Conservation (phyloP, 2,888 invertebrate species). For the Oxyteleia sp. region DNA sequence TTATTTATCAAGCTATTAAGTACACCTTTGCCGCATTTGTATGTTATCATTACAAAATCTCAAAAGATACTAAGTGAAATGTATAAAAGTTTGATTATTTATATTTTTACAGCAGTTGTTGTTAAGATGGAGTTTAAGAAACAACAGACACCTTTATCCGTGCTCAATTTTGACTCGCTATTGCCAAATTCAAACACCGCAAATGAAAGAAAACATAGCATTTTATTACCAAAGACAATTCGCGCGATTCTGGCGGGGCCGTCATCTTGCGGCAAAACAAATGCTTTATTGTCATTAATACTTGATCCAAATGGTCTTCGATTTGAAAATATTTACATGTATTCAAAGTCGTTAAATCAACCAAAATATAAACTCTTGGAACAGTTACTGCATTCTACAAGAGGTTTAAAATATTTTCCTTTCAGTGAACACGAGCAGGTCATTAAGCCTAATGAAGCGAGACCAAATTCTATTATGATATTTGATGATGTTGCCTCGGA, state of each 20-base stretch:
- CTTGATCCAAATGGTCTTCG: slow-evolving; percentile 81
- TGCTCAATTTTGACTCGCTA: slow-evolving; percentile 22
- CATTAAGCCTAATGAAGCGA: slow-evolving; percentile 28
- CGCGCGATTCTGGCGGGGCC: slow-evolving; percentile 81
- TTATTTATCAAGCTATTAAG: not conserved
- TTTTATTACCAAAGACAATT: slow-evolving; percentile 45
- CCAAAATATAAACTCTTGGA: slow-evolving; percentile 80
- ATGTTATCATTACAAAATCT: slow-evolving; percentile 4
- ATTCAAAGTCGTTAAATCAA: slow-evolving; percentile 72
- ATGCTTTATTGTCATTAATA: slow-evolving; percentile 81
- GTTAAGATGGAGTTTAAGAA: slow-evolving; percentile 33
- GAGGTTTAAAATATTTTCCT: slow-evolving; percentile 47
- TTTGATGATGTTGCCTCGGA: slow-evolving; percentile 85
- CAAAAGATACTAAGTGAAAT: too few species aligned
- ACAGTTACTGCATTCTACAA: slow-evolving; percentile 64
- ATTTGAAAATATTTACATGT: slow-evolving; percentile 85
- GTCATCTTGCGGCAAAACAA: slow-evolving; percentile 84
- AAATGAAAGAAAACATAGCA: slow-evolving; percentile 7
- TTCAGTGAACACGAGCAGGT: slow-evolving; percentile 49
- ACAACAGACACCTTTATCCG: slow-evolving; percentile 1
- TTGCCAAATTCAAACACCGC: not conserved
- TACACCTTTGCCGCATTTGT: not conserved
- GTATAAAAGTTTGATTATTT: not conserved
- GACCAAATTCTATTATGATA: slow-evolving; percentile 82
- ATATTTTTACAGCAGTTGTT: not conserved